Evolutionary conservation across 35 echinoderm and acorn worm genomes (phyloP).

Genomic region (Patiria miniata): DNA sequence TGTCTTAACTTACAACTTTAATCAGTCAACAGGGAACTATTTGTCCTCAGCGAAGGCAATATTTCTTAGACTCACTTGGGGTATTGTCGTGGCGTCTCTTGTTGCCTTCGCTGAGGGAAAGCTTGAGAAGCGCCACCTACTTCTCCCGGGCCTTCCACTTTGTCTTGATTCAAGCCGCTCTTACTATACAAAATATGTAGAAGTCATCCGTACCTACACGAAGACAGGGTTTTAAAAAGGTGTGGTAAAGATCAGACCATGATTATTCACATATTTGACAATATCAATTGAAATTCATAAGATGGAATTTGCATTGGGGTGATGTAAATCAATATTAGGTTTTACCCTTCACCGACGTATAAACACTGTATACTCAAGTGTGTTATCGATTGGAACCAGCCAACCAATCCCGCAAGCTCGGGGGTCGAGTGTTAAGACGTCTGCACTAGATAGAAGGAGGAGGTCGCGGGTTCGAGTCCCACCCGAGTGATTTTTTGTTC

Average conservation of each 20-base stretch:
- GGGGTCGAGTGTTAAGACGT: too few species aligned
- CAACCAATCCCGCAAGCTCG: too few species aligned
- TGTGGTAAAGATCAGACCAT: not conserved
- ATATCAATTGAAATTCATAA: not conserved
- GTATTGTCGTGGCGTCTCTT: slow-evolving; percentile 98
- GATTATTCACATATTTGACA: not conserved
- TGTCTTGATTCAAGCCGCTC: slow-evolving; percentile 58
- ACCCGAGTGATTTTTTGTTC: too few species aligned
- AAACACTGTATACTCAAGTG: too few species aligned
- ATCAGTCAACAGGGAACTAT: too few species aligned
- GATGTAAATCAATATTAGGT: too few species aligned
- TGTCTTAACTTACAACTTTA: too few species aligned
- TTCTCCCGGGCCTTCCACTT: slow-evolving; percentile 96
- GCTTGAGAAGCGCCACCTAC: slow-evolving; percentile 99
- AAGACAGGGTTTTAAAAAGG: not conserved
- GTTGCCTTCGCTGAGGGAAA: slow-evolving; percentile 82
- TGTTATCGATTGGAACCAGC: too few species aligned
- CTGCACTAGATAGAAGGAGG: too few species aligned
- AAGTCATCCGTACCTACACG: not conserved
- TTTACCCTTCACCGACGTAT: too few species aligned
- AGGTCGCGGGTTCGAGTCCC: too few species aligned
- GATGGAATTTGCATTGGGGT: not conserved
- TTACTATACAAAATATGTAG: slow-evolving; percentile 7
- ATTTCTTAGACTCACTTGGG: slow-evolving; percentile 34
- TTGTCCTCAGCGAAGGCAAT: not conserved